These are phyloP conservation scores for Osmoderma eremita DNA, from an alignment of 2,888 invertebrate species.

Conservation along the genomic window DNA sequence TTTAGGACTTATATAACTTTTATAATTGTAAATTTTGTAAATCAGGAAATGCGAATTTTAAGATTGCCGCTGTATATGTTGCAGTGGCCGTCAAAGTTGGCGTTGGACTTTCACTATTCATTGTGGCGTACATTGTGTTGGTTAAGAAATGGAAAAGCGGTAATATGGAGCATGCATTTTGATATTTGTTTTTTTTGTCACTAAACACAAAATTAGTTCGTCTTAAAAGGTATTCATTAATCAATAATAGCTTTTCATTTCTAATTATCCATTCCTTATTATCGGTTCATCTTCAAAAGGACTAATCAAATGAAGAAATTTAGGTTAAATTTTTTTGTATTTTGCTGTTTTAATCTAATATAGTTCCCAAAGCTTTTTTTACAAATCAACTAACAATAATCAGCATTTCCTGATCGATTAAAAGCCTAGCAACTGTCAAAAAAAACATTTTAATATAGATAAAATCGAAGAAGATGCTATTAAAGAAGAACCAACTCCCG, in stretches of 20 bases:
- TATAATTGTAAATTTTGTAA: conserved; percentile 52
- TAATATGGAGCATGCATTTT: conserved; percentile 59
- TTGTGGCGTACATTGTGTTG: conserved; percentile 87
- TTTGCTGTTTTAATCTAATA: not conserved
- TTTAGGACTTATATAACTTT: not conserved
- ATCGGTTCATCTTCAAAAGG: no score
- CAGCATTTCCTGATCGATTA: conserved; percentile 60
- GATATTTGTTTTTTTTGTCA: conserved; percentile 31
- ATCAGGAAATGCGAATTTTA: conserved; percentile 62
- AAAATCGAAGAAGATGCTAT: conserved; percentile 39
- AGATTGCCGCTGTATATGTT: conserved; percentile 66
- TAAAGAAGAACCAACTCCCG: conserved; percentile 54
- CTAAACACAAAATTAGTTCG: not conserved
- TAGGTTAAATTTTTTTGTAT: not conserved
- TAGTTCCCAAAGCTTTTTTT: conserved; percentile 26
- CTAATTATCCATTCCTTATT: conserved; percentile 14
- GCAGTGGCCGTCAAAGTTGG: conserved; percentile 88
- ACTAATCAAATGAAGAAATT: no score
- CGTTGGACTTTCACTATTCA: conserved; percentile 85
- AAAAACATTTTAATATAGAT: conserved; percentile 40
- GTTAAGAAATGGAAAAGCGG: conserved; percentile 80
- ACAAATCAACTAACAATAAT: conserved; percentile 52
- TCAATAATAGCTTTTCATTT: not conserved
- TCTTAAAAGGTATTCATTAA: not conserved
- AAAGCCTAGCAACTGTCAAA: not conserved